Evolutionary conservation across 2,797 vertebrate genomes (phyloP).

Genomic region (Pogoniulus pusillus): DNA sequence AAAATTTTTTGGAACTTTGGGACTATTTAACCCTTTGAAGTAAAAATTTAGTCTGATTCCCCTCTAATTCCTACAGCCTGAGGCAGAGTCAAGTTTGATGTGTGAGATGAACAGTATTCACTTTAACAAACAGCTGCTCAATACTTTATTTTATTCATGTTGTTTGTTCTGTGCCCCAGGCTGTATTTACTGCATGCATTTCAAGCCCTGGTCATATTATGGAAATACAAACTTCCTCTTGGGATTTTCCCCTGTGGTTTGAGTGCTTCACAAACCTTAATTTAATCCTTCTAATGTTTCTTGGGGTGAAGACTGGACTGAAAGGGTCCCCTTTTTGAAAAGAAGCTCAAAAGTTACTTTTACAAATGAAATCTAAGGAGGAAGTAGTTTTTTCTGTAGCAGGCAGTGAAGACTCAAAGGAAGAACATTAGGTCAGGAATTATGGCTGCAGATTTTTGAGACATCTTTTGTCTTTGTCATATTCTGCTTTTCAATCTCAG

Average conservation of each 20-base stretch:
- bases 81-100: conserved; percentile 6
- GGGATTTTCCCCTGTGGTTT: not conserved
- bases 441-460: not conserved
- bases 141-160: conserved; percentile 16
- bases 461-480: not conserved
- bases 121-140: conserved; percentile 50
- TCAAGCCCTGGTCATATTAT: conserved; percentile 45
- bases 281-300: conserved; percentile 32
- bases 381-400: not conserved
- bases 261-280: conserved; percentile 21
- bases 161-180: not conserved
- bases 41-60: not conserved
- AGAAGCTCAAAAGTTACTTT: conserved; percentile 6
- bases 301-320: not conserved
- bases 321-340: not conserved
- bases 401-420: not conserved
- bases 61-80: not conserved
- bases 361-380: not conserved
- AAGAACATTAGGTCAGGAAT: not conserved
- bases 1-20: not conserved
- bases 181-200: conserved; percentile 35
- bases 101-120: conserved; percentile 14
- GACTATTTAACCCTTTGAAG: conserved; percentile 17
- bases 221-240: conserved; percentile 47
- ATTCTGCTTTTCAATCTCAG: not conserved